Evolutionary conservation across 2,888 invertebrate species (phyloP).

Genomic region (Acanthoscelides obtectus): DNA sequence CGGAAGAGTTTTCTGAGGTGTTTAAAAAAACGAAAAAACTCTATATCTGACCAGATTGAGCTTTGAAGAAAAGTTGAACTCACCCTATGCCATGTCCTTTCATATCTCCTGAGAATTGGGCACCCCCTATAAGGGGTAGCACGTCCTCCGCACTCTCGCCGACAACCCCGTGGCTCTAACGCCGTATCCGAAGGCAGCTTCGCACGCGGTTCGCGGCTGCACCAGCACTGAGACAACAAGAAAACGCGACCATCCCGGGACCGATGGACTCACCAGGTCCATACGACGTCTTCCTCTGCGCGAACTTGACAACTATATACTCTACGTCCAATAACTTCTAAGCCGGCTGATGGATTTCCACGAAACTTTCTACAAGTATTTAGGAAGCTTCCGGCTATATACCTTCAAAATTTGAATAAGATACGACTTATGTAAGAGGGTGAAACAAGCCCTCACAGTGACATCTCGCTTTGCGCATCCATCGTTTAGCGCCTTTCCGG

Average conservation of each 20-base stretch:
- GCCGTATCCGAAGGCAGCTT: constrained; percentile 12
- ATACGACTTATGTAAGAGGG: background rate
- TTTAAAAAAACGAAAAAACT: no score
- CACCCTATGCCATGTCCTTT: constrained; percentile 44
- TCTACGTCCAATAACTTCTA: background rate
- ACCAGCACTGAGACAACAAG: background rate
- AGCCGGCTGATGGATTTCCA: background rate
- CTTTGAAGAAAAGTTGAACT: no score
- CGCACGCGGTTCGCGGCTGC: background rate
- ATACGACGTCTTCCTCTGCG: background rate
- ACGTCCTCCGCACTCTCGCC: background rate
- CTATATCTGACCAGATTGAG: no score
- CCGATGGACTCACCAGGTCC: background rate
- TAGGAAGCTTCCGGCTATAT: background rate
- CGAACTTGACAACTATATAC: background rate
- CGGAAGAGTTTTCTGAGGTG: no score
- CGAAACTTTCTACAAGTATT: background rate
- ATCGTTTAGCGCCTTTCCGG: background rate
- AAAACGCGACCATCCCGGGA: background rate
- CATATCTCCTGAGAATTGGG: constrained; percentile 37
- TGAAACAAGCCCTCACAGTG: background rate
- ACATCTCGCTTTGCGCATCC: background rate
- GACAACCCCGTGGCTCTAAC: background rate
- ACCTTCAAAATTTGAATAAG: background rate
- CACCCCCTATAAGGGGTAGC: constrained; percentile 38